Evolutionary conservation across 2,113 vertebrate genomes (phyloP), one percentile per base, ranked within the genome.

Genomic region (Coracopsis vasa): DNA sequence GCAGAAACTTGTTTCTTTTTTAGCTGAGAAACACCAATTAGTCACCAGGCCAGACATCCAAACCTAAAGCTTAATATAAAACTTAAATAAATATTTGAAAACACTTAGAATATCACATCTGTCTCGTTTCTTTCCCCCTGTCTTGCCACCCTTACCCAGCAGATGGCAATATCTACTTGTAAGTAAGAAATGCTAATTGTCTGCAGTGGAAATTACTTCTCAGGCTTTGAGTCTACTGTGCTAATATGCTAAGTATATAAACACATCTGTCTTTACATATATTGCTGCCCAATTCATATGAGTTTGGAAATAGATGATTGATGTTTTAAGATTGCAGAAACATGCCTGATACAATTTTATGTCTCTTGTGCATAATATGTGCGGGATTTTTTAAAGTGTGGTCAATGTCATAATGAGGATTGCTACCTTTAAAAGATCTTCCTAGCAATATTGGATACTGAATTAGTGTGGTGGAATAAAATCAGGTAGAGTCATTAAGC

Each of bases 121-220:
- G 6, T 35, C 60, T 3, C 9, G 27, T 14, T 51, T 58, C 1
- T 66, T 67, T 23, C 27, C 7, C 45, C 29, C 27, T 86, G 82
- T 54, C 60, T 75, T 24, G 28, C 77, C 61, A 2, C 37, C 8
- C 2, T 2, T 69, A 9, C 25, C 88, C 96, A 94, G 39, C 80
- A 94, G 96, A 91, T 94, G 96, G 96, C 95, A 95, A 44, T 73
- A 37, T 56, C 11, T 47, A 42, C 77, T 61, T 48, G n/a, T 53
- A 27, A 71, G 65, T 74, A 51, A 41, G 44, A 16, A n/a, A 6
- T 0, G 15, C 62, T 17, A 21, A 2, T 21, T 7, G 3, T 3
- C 39, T 37, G 6, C 75, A 8, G 13, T 2, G 23, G 69, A 82
- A 81, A 71, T 54, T 54, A 3, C 45, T 80, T 74, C 10, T 27